Evolutionary conservation across 2,113 vertebrate genomes (phyloP).

Genomic region (Takifugu flavidus): DNA sequence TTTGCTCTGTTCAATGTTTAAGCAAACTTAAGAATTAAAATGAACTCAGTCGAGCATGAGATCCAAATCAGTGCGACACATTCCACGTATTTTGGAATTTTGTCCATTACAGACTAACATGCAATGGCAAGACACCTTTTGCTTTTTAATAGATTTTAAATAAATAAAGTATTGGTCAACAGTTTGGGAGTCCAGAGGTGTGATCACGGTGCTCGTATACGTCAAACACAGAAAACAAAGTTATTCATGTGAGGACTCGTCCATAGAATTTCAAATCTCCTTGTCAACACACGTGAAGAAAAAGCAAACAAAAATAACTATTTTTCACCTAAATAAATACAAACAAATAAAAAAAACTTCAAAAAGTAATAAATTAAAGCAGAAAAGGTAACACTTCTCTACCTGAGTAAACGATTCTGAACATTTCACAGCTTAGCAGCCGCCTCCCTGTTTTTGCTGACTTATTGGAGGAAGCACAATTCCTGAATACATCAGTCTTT

Average conservation of each 20-base stretch:
- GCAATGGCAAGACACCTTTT: too few species aligned
- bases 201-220: slow-evolving; percentile 14
- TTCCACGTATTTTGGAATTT: too few species aligned
- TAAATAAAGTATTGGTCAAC: slow-evolving; percentile 53
- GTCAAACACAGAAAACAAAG: slow-evolving; percentile 23
- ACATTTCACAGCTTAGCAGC: slow-evolving; percentile 61
- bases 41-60: too few species aligned
- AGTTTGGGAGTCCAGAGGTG: slow-evolving; percentile 9
- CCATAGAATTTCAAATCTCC: slow-evolving; percentile 6
- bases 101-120: too few species aligned
- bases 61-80: too few species aligned
- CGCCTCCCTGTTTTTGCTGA: slow-evolving; percentile 13
- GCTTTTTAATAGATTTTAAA: slow-evolving; percentile 23
- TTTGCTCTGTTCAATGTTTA: too few species aligned
- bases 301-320: slow-evolving; percentile 30
- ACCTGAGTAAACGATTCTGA: slow-evolving; percentile 65
- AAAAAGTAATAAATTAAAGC: slow-evolving; percentile 67
- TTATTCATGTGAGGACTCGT: slow-evolving; percentile 13
- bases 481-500: slow-evolving; percentile 62
- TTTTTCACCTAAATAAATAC: slow-evolving; percentile 60
- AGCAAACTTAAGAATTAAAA: too few species aligned
- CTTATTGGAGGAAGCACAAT: slow-evolving; percentile 50
- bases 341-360: slow-evolving; percentile 20
- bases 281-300: slow-evolving; percentile 5
- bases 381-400: slow-evolving; percentile 47